Evolutionary conservation across 2,113 vertebrate genomes (phyloP).

Genomic region (Paedocypris sp.): DNA sequence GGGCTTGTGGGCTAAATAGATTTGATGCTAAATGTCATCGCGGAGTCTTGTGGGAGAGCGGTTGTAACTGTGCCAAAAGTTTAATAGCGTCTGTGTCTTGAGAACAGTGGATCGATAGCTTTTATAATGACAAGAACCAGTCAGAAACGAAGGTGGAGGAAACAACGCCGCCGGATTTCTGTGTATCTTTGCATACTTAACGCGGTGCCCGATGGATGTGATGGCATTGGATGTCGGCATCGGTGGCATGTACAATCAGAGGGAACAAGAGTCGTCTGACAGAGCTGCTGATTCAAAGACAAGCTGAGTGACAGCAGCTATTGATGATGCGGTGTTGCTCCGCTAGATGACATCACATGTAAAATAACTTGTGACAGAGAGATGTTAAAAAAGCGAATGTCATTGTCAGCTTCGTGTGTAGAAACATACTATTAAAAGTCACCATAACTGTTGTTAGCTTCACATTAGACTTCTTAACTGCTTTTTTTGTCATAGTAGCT

Average conservation of each 20-base stretch:
- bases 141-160: not conserved
- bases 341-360: not conserved
- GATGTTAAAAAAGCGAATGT: not conserved
- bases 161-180: not conserved
- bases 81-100: not conserved
- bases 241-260: constrained; percentile 13
- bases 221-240: constrained; percentile 13
- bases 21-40: constrained; percentile 9
- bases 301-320: constrained; percentile 12
- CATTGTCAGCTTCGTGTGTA: no score
- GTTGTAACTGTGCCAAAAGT: constrained; percentile 10
- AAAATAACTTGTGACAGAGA: not conserved
- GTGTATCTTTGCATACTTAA: not conserved
- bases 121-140: not conserved
- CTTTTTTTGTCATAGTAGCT: no score
- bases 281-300: constrained; percentile 26
- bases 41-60: not conserved
- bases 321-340: constrained; percentile 7
- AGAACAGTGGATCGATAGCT: not conserved
- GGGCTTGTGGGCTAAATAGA: constrained; percentile 5
- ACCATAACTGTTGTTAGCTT: no score
- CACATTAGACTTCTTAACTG: no score
- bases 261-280: constrained; percentile 11
- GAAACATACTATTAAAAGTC: no score
- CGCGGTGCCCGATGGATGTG: constrained; percentile 1